phyloP scores from a whole-genome alignment of 2,888 invertebrate species.

The Herminia tarsipennalis region DNA sequence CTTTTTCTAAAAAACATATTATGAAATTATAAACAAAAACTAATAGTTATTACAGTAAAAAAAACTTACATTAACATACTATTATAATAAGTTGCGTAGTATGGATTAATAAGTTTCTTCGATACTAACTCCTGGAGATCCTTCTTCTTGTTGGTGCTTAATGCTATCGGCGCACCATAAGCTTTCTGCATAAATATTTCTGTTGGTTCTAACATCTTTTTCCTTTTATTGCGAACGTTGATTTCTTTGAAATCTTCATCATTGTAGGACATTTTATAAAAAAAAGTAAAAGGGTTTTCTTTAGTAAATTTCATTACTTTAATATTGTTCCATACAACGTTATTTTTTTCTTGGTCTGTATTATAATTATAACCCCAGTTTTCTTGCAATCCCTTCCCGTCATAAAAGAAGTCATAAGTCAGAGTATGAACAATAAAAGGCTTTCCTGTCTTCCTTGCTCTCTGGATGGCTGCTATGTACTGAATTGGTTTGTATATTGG shows the following conservation, averaged over 20 bases:
- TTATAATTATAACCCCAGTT: constrained; percentile 19
- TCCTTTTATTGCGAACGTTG: too few species aligned
- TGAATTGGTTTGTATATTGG: constrained; percentile 21
- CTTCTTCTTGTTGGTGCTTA: too few species aligned
- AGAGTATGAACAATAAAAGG: constrained; percentile 15
- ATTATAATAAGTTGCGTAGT: too few species aligned
- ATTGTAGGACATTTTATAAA: constrained; percentile 15
- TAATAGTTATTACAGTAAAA: too few species aligned
- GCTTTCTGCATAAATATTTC: too few species aligned
- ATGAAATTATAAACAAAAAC: too few species aligned
- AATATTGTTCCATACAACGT: constrained; percentile 11
- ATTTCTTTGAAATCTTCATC: constrained; percentile 13
- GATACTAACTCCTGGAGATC: too few species aligned
- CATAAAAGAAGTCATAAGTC: constrained; percentile 9
- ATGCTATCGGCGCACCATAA: too few species aligned
- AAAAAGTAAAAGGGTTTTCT: constrained; percentile 12
- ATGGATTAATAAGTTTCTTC: too few species aligned
- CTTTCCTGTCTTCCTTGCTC: constrained; percentile 15
- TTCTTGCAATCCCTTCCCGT: constrained; percentile 13
- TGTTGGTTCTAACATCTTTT: too few species aligned
- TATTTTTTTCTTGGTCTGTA: constrained; percentile 12
- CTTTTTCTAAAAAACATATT: too few species aligned
- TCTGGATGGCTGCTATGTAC: constrained; percentile 15
- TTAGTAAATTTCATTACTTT: constrained; percentile 14
- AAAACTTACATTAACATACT: too few species aligned